Evolutionary conservation across 2,797 vertebrate genomes (phyloP), one percentile per base, ranked within the genome.

Genomic region (Clarias pachynema): DNA sequence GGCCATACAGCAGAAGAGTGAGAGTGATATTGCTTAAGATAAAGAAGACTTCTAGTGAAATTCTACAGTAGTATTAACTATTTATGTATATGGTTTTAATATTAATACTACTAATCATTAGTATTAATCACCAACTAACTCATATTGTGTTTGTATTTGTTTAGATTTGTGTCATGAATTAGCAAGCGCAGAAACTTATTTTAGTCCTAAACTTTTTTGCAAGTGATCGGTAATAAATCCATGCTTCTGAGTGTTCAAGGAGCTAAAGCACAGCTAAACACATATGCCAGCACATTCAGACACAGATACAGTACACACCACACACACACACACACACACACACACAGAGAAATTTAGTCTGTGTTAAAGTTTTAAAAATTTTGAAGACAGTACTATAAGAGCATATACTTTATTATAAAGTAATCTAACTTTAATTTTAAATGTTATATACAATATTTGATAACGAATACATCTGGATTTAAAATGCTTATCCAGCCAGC

Each of bases 291-390:
- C 74, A 26, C 74, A 34, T 20, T 59, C 26, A 34, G 1, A 77
- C 29, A 59, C 44, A 29, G 3, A 44, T 4, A 24, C 37, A 40
- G 1, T 0, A 72, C 34, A 49, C 69, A 72, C 40, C 37, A 49
- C 69, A 44, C 24, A 74, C 44, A 26, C n/a, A 56, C 49, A 72
- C 34, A n/a, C 69, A 72, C 69, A 72, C 70, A 73, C 70, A 49
- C 24, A 74, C 49, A 29, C n/a, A 56, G 26, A 31, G 5, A 29
- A n/a, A 57, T 15, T 31, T 1, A 77, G 26, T 49, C 24, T 72
- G 22, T n/a, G 14, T 73, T 72, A 74, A 74, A 53, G n/a, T 15
- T 9, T 57, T 29, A 18, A 56, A 53, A 26, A 18, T 0, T 56
- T 20, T 4, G 10, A 56, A 10, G n/a, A 75, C 18, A 31, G 1